Conservation (phyloP, 2,113 vertebrate genomes). For the Semicossyphus pulcher region DNA sequence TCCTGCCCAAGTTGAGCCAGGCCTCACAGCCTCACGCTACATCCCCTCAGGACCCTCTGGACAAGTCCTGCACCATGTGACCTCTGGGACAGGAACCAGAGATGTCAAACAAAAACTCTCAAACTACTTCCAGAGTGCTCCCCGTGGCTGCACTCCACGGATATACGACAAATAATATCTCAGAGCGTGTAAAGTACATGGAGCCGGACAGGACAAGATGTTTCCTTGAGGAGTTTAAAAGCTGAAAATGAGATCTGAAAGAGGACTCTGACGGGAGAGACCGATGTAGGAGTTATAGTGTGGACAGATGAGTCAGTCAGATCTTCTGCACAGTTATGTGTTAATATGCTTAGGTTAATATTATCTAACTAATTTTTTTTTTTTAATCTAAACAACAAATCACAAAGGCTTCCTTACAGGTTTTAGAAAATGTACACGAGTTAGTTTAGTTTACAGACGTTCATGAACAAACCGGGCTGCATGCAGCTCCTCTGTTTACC, state of each 20-base stretch:
- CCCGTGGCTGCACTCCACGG: conserved; percentile 15
- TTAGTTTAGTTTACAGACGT: conserved; percentile 70
- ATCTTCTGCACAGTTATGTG: conserved; percentile 9
- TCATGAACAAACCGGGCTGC: conserved; percentile 59
- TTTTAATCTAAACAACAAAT: conserved; percentile 83
- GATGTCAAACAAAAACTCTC: conserved; percentile 14
- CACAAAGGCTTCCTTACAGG: conserved; percentile 84
- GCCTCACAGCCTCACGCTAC: conserved; percentile 85
- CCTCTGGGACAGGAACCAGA: neutral
- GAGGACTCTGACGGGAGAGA: conserved; percentile 17
- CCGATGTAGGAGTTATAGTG: conserved; percentile 11
- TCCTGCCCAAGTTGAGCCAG: conserved; percentile 92
- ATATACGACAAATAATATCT: conserved; percentile 10
- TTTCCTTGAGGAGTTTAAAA: conserved; percentile 80
- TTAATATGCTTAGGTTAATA: conserved; percentile 81
- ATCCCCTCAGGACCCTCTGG: conserved; percentile 89
- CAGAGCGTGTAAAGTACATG: conserved; percentile 41
- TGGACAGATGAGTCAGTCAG: neutral
- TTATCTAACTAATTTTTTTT: conserved; percentile 31
- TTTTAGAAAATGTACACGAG: conserved; percentile 73
- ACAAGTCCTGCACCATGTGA: conserved; percentile 99
- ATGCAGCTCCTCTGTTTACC: conserved; percentile 68
- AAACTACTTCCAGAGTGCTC: conserved; percentile 10
- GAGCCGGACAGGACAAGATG: conserved; percentile 6
- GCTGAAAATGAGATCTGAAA: conserved; percentile 38